phyloP scores from a whole-genome alignment of 1,140 invertebrate genomes.

The Branchinecta lynchi region DNA sequence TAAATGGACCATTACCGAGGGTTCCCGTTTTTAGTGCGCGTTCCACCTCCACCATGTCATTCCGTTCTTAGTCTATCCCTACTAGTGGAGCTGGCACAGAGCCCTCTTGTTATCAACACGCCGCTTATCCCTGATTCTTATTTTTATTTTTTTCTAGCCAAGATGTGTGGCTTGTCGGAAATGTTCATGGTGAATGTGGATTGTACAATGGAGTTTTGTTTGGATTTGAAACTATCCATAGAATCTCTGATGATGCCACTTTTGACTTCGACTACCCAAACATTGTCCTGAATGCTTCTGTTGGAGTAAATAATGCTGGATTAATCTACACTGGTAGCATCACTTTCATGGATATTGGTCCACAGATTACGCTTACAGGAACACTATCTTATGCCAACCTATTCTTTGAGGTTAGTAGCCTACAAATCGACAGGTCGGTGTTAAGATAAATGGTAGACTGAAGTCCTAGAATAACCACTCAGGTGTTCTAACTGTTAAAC shows the following conservation, averaged over 20 bases:
- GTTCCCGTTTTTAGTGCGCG: too few relatives aligned
- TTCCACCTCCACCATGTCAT: too few relatives aligned
- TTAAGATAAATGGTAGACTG: too few relatives aligned
- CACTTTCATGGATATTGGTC: constrained; percentile 19
- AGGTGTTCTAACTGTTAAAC: too few relatives aligned
- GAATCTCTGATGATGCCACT: background rate
- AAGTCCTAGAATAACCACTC: too few relatives aligned
- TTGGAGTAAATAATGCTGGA: background rate
- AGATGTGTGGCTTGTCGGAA: background rate
- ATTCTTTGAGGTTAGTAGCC: constrained; percentile 14
- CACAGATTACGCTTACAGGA: constrained; percentile 15
- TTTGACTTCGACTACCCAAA: background rate
- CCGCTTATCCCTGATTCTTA: too few relatives aligned
- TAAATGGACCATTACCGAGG: too few relatives aligned
- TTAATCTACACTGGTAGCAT: constrained; percentile 16
- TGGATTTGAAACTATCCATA: background rate
- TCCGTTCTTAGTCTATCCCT: too few relatives aligned
- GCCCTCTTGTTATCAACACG: too few relatives aligned
- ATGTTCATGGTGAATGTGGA: background rate
- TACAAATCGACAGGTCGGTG: too few relatives aligned
- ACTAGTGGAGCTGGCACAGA: too few relatives aligned
- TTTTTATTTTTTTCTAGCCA: background rate
- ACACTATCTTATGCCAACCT: constrained; percentile 13
- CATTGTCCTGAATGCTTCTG: background rate
- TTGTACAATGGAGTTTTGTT: background rate